These are phyloP conservation scores for Bujurquina vittata DNA, from an alignment of 2,113 vertebrate species.

Conservation along the genomic window DNA sequence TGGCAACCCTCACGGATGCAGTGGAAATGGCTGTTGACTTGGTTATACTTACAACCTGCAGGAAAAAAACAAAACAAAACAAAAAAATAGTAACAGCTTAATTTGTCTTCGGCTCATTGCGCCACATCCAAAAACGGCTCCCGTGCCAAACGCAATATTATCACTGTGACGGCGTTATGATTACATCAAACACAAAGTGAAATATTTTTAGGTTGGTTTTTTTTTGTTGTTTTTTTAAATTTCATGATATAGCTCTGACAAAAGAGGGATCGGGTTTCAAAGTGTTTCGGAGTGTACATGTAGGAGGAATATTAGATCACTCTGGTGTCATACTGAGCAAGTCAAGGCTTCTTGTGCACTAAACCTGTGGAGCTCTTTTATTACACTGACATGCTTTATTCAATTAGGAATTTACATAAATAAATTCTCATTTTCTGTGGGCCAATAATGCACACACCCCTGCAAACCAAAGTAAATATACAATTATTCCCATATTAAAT, in stretches of 20 bases:
- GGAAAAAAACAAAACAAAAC: conserved; percentile 20
- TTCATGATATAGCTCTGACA: conserved; percentile 66
- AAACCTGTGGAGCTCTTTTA: conserved; percentile 86
- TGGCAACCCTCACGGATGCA: conserved; percentile 98
- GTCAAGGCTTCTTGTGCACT: conserved; percentile 77
- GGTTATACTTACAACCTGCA: conserved; percentile 98
- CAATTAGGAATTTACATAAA: conserved; percentile 87
- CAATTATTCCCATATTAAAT: conserved; percentile 85
- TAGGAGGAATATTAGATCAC: conserved; percentile 80
- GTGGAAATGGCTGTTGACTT: conserved; percentile 99
- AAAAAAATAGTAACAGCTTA: conserved; percentile 34
- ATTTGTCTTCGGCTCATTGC: conserved; percentile 37
- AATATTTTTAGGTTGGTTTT: conserved; percentile 60
- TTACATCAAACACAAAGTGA: conserved; percentile 63
- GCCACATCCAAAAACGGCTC: conserved; percentile 13
- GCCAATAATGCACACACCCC: conserved; percentile 84
- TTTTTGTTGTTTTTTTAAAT: conserved; percentile 46
- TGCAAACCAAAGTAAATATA: conserved; percentile 86
- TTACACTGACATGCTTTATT: conserved; percentile 85
- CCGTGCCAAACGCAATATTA: conserved; percentile 35
- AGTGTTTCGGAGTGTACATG: conserved; percentile 71
- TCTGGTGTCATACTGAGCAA: conserved; percentile 80
- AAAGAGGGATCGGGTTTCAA: conserved; percentile 71
- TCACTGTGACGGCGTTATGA: conserved; percentile 39
- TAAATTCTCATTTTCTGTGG: conserved; percentile 85